Percentiles rank a stretch among this genome's conserved stretches.
Conservation (phyloP, 2,113 vertebrate genomes). For the Salminus brasiliensis region DNA sequence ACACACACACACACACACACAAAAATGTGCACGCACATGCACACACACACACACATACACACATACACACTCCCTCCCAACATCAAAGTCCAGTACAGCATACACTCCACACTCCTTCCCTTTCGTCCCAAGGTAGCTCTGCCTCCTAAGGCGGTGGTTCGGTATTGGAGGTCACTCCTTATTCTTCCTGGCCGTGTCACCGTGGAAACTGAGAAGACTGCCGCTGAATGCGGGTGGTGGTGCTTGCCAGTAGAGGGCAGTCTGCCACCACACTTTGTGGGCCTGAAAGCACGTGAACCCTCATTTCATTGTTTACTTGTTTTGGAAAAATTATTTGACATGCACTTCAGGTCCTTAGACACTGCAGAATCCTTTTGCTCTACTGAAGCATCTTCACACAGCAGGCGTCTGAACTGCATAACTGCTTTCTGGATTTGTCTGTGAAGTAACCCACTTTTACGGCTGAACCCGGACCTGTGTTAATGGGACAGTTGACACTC, state of each 20-base stretch:
- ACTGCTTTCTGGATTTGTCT: background rate
- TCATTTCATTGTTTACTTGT: slow-evolving; percentile 44
- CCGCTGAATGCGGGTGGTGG: slow-evolving; percentile 1
- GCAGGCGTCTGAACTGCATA: no score
- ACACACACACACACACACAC: background rate
- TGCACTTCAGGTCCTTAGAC: slow-evolving; percentile 2
- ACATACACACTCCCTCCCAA: slow-evolving; percentile 3
- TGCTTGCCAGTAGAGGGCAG: slow-evolving; percentile 47
- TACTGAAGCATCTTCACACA: background rate
- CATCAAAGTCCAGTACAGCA: slow-evolving; percentile 37
- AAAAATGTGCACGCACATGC: background rate
- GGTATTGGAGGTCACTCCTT: slow-evolving; percentile 48
- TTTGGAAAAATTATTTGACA: slow-evolving; percentile 21
- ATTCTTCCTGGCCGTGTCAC: slow-evolving; percentile 40
- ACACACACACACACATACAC: slow-evolving; percentile 17
- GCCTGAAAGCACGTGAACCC: background rate
- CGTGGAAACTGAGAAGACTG: slow-evolving; percentile 37
- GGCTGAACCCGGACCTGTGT: background rate
- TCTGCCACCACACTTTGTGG: slow-evolving; percentile 25
- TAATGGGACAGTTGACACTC: background rate
- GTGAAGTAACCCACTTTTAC: no score
- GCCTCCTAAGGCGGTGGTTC: slow-evolving; percentile 15
- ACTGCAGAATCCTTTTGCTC: background rate
- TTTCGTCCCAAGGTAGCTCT: background rate
- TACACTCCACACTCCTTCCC: background rate